Conservation (phyloP, 2,888 invertebrate genomes). For the Eumerus sabulonum region DNA sequence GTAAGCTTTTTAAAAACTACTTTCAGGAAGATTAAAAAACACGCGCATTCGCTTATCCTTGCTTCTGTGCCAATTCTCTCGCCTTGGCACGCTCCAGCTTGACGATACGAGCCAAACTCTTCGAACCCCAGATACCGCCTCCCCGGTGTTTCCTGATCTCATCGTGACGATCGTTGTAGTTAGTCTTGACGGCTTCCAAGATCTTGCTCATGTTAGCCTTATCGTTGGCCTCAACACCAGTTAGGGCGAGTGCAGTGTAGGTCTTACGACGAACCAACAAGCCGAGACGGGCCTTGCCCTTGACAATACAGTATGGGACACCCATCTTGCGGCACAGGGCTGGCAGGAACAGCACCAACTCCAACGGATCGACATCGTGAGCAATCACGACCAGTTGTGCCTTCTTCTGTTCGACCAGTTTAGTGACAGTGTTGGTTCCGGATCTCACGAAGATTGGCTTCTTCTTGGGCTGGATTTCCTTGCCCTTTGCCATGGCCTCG, state of each 20-base stretch:
- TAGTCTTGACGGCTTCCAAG: constrained; percentile 96
- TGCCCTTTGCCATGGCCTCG: constrained; percentile 92
- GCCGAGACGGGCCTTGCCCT: constrained; percentile 98
- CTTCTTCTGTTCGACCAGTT: constrained; percentile 98
- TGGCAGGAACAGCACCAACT: constrained; percentile 98
- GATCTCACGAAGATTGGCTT: constrained; percentile 92
- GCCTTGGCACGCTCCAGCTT: constrained; percentile 99
- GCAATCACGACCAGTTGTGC: constrained; percentile 98
- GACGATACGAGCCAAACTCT: constrained; percentile 96
- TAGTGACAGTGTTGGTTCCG: constrained; percentile 95
- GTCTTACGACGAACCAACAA: constrained; percentile 97
- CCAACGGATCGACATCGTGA: constrained; percentile 95
- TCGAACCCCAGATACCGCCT: constrained; percentile 96
- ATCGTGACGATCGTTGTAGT: constrained; percentile 99
- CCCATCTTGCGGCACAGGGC: constrained; percentile 99
- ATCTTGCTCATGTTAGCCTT: constrained; percentile 93
- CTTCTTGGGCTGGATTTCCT: constrained; percentile 95
- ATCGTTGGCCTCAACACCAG: constrained; percentile 92
- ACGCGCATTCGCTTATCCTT: constrained; percentile 82
- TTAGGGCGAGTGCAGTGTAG: constrained; percentile 92
- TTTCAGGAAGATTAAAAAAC: constrained; percentile 46
- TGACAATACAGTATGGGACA: constrained; percentile 99
- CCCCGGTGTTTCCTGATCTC: constrained; percentile 99
- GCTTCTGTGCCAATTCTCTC: constrained; percentile 96
- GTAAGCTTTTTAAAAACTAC: neutral